These are phyloP conservation scores for Steinernema hermaphroditum DNA, from an alignment of 2,888 invertebrate genomes.

Conservation along the genomic window DNA sequence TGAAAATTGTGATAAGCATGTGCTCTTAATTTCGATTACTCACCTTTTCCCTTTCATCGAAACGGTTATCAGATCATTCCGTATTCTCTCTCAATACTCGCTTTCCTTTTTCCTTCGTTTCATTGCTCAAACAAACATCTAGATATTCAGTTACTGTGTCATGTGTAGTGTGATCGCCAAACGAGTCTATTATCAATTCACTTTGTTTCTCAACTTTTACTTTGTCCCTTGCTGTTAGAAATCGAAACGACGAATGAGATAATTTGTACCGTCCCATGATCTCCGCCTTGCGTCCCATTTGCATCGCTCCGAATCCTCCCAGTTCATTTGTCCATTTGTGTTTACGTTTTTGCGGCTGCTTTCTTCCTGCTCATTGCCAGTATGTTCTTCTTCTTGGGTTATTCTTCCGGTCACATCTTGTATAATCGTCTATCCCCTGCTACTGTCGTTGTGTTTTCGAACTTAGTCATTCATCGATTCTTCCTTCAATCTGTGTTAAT, in stretches of 20 bases:
- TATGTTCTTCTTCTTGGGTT: constrained; percentile 20
- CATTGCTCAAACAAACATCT: constrained; percentile 4
- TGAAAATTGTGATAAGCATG: background rate
- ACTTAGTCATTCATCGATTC: constrained; percentile 24
- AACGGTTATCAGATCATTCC: constrained; percentile 26
- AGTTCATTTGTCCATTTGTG: background rate
- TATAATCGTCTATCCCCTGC: background rate
- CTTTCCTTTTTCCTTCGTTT: background rate
- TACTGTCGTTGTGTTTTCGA: too few species aligned
- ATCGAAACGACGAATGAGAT: too few species aligned
- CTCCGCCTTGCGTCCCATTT: background rate
- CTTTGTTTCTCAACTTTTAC: background rate
- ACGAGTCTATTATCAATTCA: constrained; percentile 18
- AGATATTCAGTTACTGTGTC: background rate
- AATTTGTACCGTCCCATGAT: constrained; percentile 21
- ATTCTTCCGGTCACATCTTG: background rate
- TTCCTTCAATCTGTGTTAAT: constrained; percentile 14
- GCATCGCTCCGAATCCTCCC: background rate
- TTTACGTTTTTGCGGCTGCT: constrained; percentile 4
- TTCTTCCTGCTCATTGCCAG: constrained; percentile 17
- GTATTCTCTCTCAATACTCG: background rate
- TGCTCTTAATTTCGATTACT: constrained; percentile 23
- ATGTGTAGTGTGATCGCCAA: background rate
- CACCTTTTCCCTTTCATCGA: background rate
- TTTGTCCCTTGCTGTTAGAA: background rate